Evolutionary conservation across 2,113 vertebrate genomes (phyloP), one percentile per base, ranked within the genome.

Genomic region (Perca flavescens): DNA sequence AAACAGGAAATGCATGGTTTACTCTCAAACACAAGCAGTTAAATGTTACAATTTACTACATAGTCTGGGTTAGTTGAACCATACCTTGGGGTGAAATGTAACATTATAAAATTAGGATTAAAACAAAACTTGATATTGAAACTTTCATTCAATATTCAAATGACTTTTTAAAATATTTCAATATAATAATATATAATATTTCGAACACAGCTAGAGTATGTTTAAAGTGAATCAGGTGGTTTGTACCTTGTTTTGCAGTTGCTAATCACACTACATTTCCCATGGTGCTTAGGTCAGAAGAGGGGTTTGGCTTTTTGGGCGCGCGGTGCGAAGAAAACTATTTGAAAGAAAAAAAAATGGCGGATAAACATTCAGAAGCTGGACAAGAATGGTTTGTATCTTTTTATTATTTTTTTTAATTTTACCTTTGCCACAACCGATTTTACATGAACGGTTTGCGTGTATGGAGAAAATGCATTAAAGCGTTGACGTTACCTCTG

Each of bases 301-400:
- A 68, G 6, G 49, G 84, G 84, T 25, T 62, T 14, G 74, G 68
- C 57, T 25, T 79, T 43, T 77, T 83, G 46, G 56, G 91, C 91
- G 95, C 94, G 93, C 89, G 88, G 63, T 74, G 36, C 1, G 63
- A 58, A 21, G 36, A 68, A 28, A 83, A 84, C 14, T 14, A 84
- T 95, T 95, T 92, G 88, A 95, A 96, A 85, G 34, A 15, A 74
- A 89, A 28, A 91, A 91, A 95, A 94, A 96, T 96, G 95, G 95
- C 94, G 94, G 95, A 95, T 73, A 78, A 63, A 62, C 43, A 80
- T 19, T 61, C 14, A 15, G 63, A 75, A 71, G 46, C n/a, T 25
- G 69, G 2, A 5, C 28, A 53, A 19, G 4, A 78, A 7, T 1
- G 93, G 94, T 94, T 60, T 58, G 91, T 93, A 50, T 70, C 19